A percentile compares a stretch with the other conserved stretches of the same genome.
These are phyloP conservation scores for Psophia crepitans DNA, from an alignment of 2,113 vertebrate species.

Conservation along the genomic window DNA sequence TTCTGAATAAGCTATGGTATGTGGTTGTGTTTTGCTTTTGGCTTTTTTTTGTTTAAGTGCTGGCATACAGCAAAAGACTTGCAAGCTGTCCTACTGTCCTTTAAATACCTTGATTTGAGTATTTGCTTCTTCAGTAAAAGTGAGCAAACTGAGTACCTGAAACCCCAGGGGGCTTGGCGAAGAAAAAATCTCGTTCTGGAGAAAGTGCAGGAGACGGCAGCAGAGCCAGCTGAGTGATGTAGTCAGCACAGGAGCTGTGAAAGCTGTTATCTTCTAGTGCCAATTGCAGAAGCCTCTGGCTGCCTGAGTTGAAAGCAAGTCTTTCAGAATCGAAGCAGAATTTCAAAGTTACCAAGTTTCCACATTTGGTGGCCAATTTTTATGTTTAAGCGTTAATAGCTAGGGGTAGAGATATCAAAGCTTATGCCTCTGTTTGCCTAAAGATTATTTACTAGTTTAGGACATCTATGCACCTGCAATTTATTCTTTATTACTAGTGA, in stretches of 20 bases:
- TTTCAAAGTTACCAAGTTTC: background rate
- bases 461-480: background rate
- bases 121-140: background rate
- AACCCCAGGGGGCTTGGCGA: background rate
- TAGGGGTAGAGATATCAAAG: background rate
- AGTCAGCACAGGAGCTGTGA: background rate
- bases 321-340: background rate
- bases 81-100: background rate
- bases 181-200: background rate
- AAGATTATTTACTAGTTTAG: background rate
- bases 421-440: background rate
- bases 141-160: background rate
- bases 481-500: background rate
- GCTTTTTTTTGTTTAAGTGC: background rate
- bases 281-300: background rate
- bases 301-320: background rate
- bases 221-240: background rate
- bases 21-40: background rate
- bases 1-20: background rate
- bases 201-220: accelerated
- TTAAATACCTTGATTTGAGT: background rate
- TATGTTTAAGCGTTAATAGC: background rate
- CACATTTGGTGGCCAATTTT: background rate
- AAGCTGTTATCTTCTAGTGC: background rate
- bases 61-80: background rate